Conservation (phyloP, 2,888 invertebrate species). For the Macaria liturata region DNA sequence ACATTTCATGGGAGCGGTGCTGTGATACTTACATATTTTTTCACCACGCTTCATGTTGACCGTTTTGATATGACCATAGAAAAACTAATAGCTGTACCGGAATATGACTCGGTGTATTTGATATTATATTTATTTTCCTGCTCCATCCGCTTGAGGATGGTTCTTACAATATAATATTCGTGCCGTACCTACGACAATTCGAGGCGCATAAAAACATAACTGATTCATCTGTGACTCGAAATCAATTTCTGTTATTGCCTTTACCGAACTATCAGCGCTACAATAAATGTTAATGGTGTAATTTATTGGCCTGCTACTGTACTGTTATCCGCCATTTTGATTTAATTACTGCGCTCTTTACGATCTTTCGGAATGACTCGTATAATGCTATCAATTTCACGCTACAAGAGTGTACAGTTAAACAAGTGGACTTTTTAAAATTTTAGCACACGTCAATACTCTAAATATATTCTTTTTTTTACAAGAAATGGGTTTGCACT, state of each 20-base stretch:
- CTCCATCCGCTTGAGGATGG: conserved; percentile 4
- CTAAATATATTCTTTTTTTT: too few relatives aligned
- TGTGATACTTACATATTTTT: conserved; percentile 4
- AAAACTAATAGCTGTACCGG: too few relatives aligned
- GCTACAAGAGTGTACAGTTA: conserved; percentile 7
- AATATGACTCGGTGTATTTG: too few relatives aligned
- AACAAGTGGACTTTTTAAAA: too few relatives aligned
- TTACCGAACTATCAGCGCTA: conserved; percentile 15
- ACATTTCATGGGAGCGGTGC: conserved; percentile 11
- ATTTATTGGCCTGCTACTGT: conserved; percentile 27
- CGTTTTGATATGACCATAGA: conserved; percentile 1
- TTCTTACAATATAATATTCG: conserved; percentile 1
- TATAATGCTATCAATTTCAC: conserved; percentile 23
- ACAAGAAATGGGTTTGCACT: too few relatives aligned
- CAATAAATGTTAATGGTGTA: conserved; percentile 22
- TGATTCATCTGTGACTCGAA: conserved; percentile 12
- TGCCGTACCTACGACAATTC: conserved; percentile 7
- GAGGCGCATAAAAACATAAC: conserved; percentile 15
- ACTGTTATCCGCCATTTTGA: conserved; percentile 20
- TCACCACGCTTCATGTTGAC: conserved; percentile 3
- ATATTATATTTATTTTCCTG: too few relatives aligned
- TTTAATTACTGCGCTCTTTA: conserved; percentile 22
- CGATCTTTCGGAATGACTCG: conserved; percentile 26
- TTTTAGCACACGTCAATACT: not conserved
- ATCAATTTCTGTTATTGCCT: conserved; percentile 23